Conservation (phyloP, 2,888 invertebrate genomes). For the Catocala nupta region DNA sequence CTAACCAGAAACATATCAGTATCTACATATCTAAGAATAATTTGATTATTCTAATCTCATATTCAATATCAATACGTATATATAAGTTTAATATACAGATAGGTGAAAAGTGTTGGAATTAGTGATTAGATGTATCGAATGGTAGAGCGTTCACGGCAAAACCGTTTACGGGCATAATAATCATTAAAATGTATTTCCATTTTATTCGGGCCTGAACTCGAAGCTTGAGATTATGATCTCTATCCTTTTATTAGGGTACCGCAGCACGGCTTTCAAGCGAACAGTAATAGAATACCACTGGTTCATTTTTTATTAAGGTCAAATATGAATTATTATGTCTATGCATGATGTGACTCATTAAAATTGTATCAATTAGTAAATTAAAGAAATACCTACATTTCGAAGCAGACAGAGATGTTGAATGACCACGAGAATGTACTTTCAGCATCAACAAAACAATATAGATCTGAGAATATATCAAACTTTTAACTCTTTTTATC, state of each 20-base stretch:
- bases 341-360: no score
- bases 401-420: no score
- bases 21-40: no score
- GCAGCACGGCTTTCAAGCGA: slow-evolving; percentile 20
- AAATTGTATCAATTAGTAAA: no score
- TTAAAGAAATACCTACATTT: no score
- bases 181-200: slow-evolving; percentile 85
- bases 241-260: slow-evolving; percentile 80
- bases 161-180: slow-evolving; percentile 84
- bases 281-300: slow-evolving; percentile 1
- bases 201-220: slow-evolving; percentile 81
- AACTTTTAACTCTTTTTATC: no score
- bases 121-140: slow-evolving; percentile 71
- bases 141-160: slow-evolving; percentile 70
- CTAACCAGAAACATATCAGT: no score
- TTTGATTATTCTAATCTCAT: slow-evolving; percentile 5
- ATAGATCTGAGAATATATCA: no score
- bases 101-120: slow-evolving; percentile 76
- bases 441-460: no score
- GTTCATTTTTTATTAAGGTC: neutral
- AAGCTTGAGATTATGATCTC: slow-evolving; percentile 83
- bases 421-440: no score
- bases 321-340: neutral
- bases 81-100: slow-evolving; percentile 49
- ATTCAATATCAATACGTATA: slow-evolving; percentile 7